Evolutionary conservation across 2,888 invertebrate genomes (phyloP), one percentile per base, ranked within the genome.

Genomic region (Punctoribates punctum): DNA sequence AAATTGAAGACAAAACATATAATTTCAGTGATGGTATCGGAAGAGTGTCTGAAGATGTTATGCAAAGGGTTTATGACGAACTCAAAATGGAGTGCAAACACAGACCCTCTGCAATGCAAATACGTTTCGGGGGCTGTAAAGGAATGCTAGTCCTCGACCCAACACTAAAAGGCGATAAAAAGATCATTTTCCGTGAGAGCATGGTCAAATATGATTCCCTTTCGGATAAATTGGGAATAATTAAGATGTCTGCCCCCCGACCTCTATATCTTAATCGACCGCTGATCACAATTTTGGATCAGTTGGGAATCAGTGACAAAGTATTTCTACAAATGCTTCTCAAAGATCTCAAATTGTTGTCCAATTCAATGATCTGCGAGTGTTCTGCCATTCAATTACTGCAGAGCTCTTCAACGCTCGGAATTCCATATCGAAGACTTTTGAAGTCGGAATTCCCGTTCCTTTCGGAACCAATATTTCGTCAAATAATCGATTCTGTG

Each of bases 201-300:
- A 81, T 81, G 81, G 75, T 75, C 23, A 81, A 81, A 75, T 81
- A 75, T 46, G 77, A 77, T 34, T 78, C 75, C 2, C n/a, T 74
- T 34, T 23, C 15, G 13, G 29, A 46, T 13, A 29, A 34, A 13
- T 57, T 78, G 42, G 79, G 82, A 81, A 79, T 81, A 77, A 77
- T 82, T 77, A 79, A 81, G 78, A 73, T 80, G 78, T 77, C 79
- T 78, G 75, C 73, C 79, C 75, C 78, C 79, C 74, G 51, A 77
- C 80, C 42, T 78, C 80, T 77, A 74, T 82, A 62, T 76, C 77
- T 76, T 77, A 82, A 80, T 46, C 76, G 79, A 29, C 80, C 79
- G 65, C 73, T 80, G 51, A 78, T 79, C 9, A 80, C 81, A 3
- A 81, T 82, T 72, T 74, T 80, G 20, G 78, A 81, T 23, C 81